These are phyloP conservation scores for Astyanax mexicanus DNA, from an alignment of 2,797 vertebrate species.

Conservation along the genomic window DNA sequence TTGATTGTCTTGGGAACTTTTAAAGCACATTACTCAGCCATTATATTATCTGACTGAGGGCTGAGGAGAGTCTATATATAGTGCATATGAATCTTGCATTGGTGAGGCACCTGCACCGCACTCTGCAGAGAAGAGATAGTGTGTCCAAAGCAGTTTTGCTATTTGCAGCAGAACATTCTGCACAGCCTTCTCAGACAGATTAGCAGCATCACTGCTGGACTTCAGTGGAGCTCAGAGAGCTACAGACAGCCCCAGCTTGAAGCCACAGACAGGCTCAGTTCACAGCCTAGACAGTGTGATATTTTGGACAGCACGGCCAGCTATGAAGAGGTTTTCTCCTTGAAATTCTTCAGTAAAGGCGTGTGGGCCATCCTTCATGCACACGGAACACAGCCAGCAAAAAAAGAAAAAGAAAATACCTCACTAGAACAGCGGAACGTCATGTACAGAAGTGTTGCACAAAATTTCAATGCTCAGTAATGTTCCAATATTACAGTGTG, in stretches of 20 bases:
- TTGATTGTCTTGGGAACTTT: background rate
- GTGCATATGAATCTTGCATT: background rate
- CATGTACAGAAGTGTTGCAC: background rate
- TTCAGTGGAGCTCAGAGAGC: background rate
- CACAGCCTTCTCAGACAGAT: background rate
- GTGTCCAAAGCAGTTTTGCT: slow-evolving; percentile 10
- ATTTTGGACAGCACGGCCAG: background rate
- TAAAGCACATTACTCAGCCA: slow-evolving; percentile 11
- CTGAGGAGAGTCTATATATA: slow-evolving; percentile 12
- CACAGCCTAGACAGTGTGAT: background rate
- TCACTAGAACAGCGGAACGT: background rate
- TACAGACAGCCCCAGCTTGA: slow-evolving; percentile 25
- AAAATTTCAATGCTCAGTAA: background rate
- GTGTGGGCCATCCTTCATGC: background rate
- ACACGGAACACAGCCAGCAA: background rate
- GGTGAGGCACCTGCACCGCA: background rate
- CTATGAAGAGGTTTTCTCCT: background rate
- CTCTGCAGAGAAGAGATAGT: background rate
- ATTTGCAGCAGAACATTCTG: slow-evolving; percentile 9
- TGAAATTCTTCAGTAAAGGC: background rate
- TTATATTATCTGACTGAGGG: slow-evolving; percentile 7
- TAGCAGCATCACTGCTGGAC: slow-evolving; percentile 17
- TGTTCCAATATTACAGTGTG: background rate
- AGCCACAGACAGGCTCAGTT: slow-evolving; percentile 16
- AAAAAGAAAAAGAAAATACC: too few species aligned